These are phyloP conservation scores for Xylocopa sonorina DNA, from an alignment of 1,140 invertebrate species.

Conservation along the genomic window DNA sequence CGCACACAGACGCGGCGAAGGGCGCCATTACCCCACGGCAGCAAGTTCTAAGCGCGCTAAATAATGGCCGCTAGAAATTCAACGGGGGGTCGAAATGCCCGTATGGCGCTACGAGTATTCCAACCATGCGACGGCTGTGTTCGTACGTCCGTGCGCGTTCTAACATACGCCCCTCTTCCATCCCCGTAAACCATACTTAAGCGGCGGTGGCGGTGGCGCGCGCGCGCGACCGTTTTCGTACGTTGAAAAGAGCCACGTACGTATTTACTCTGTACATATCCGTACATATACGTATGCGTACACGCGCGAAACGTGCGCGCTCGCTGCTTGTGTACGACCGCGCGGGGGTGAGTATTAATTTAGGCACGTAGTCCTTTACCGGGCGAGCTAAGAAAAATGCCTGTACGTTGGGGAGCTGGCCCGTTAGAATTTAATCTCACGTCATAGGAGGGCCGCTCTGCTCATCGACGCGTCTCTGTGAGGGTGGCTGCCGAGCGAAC, in stretches of 20 bases:
- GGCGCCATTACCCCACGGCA: constrained; percentile 67
- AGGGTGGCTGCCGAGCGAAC: constrained; percentile 27
- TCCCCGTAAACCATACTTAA: constrained; percentile 53
- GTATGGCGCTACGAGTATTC: constrained; percentile 64
- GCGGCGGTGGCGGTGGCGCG: no score
- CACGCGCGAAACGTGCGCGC: constrained; percentile 20
- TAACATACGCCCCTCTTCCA: constrained; percentile 50
- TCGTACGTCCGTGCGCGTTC: constrained; percentile 36
- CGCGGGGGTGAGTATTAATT: constrained; percentile 76
- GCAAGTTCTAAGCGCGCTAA: constrained; percentile 79
- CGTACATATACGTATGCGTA: constrained; percentile 2
- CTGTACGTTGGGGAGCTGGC: constrained; percentile 62
- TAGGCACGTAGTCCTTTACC: constrained; percentile 73
- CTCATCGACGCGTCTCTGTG: constrained; percentile 53
- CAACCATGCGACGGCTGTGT: constrained; percentile 32
- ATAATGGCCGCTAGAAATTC: constrained; percentile 79
- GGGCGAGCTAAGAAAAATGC: constrained; percentile 80
- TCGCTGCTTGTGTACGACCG: constrained; percentile 1
- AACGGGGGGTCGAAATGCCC: constrained; percentile 68
- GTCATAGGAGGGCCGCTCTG: constrained; percentile 61
- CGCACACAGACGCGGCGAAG: constrained; percentile 49
- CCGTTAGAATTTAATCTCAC: constrained; percentile 80
- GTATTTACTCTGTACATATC: no score
- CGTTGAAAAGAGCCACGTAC: constrained; percentile 8
- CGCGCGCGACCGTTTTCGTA: constrained; percentile 10